A percentile compares a stretch with the other conserved stretches of the same genome.
phyloP scores from a whole-genome alignment of 1,140 invertebrate species.

The Plodia interpunctella region DNA sequence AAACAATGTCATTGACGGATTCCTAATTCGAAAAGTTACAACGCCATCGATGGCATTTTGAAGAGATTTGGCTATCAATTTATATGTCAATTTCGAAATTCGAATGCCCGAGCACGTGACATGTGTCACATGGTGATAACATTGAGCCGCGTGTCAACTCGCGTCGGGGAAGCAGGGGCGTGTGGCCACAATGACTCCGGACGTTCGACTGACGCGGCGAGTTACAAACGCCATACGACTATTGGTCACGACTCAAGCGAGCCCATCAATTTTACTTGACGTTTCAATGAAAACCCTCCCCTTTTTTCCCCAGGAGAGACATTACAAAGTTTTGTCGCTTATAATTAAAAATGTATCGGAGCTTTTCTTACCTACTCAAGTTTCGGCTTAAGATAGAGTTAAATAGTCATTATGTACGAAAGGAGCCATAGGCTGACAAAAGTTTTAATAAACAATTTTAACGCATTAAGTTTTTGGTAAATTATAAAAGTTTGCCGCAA shows the following conservation, averaged over 20 bases:
- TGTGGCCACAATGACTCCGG: conserved; percentile 63
- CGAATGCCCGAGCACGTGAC: conserved; percentile 19
- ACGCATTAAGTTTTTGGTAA: no score
- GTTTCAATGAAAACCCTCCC: conserved; percentile 66
- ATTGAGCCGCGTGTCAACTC: conserved; percentile 39
- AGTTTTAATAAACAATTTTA: no score
- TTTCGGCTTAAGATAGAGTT: neutral
- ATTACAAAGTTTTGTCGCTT: conserved; percentile 42
- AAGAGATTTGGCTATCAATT: conserved; percentile 5
- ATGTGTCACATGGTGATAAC: conserved; percentile 36
- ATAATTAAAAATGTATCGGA: conserved; percentile 54
- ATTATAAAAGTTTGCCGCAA: no score
- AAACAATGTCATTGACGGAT: conserved; percentile 1
- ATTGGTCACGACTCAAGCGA: conserved; percentile 57
- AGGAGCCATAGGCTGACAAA: neutral
- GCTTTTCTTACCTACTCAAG: conserved; percentile 8
- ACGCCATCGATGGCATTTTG: neutral
- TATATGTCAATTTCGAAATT: conserved; percentile 10
- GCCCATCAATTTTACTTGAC: conserved; percentile 68
- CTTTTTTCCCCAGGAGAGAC: conserved; percentile 54
- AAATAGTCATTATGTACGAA: neutral
- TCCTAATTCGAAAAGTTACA: conserved; percentile 10
- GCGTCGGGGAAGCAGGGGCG: conserved; percentile 47
- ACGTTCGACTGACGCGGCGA: conserved; percentile 60
- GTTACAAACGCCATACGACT: conserved; percentile 55